Percentiles rank a stretch among this genome's conserved stretches.
Evolutionary conservation across 2,113 vertebrate species (phyloP).

Genomic region (Gavia stellata): DNA sequence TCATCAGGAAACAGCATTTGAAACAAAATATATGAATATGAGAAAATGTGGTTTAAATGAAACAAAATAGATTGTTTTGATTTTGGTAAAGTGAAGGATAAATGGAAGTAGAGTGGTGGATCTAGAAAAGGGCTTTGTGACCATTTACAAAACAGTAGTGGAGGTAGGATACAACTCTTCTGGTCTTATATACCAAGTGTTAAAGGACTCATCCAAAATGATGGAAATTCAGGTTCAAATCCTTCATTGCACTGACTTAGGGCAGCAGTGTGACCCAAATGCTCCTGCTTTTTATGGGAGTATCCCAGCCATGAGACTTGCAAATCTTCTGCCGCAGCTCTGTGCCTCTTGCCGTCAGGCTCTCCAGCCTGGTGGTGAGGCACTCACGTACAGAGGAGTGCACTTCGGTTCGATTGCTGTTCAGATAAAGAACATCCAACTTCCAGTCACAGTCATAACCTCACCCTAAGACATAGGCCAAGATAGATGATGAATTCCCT

Average conservation of each 20-base stretch:
- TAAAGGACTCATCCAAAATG: neutral
- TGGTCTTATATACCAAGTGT: neutral
- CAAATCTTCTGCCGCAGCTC: neutral
- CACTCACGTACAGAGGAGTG: rapidly evolving
- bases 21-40: neutral
- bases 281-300: neutral
- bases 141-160: neutral
- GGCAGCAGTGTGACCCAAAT: neutral
- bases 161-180: neutral
- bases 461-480: neutral
- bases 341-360: neutral
- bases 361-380: neutral
- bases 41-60: neutral
- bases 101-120: neutral
- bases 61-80: neutral
- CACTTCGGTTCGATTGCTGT: neutral
- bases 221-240: neutral
- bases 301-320: neutral
- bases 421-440: neutral
- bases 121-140: neutral
- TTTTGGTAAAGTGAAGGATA: neutral
- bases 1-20: neutral
- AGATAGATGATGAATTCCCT: neutral
- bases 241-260: neutral
- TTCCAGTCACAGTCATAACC: neutral